Evolutionary conservation across 1,140 invertebrate species (phyloP), one percentile per base, ranked within the genome.

Genomic region (Caenorhabditis latens): DNA sequence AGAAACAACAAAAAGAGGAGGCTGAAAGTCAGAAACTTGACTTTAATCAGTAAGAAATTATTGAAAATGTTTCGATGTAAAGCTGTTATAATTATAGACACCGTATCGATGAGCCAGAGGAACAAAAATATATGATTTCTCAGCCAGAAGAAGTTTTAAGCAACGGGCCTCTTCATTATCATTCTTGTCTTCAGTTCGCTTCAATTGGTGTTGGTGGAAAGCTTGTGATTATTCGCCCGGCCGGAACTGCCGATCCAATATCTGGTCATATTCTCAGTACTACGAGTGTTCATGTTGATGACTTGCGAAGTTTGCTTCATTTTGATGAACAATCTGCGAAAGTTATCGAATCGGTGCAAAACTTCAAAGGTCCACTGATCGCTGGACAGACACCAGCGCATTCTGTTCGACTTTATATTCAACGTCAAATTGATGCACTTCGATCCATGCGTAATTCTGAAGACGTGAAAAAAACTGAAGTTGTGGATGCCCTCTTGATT

Each of bases 1-100:
- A 88, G 32, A 84, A 61, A 42, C 67, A 61, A 7, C 87, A 85
- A 58, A 79, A 55, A 71, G 85, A 88, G 50, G 63, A 48, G 24
- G 87, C 87, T 24, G 87, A 88, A 16, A 84, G 84, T 8, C 84
- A 82, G 6, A 88, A 63, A 46, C 61, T 75, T 13, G 87, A 88
- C 43, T 84, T 65, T n/a, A 79, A 79, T 50, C 16, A 79, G 71
- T 79, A 24, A 79, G 40, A 43, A 65, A 19, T 4, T 42, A 9
- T 46, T 46, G n/a, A 0, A 71, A 11, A n/a, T 71, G n/a, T 46
- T 46, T 46, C 8, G 1, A 19, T 5, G 19, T 19, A 16, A 16
- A 14, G 0, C 16, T 71, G 4, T 4, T 11, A 19, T 71, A 48
- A 2, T 32, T 32, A 32, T n/a, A 79, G 71, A 13, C 46, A 79